phyloP scores from a whole-genome alignment of 2,888 invertebrate species.

The Luffia ferchaultella region DNA sequence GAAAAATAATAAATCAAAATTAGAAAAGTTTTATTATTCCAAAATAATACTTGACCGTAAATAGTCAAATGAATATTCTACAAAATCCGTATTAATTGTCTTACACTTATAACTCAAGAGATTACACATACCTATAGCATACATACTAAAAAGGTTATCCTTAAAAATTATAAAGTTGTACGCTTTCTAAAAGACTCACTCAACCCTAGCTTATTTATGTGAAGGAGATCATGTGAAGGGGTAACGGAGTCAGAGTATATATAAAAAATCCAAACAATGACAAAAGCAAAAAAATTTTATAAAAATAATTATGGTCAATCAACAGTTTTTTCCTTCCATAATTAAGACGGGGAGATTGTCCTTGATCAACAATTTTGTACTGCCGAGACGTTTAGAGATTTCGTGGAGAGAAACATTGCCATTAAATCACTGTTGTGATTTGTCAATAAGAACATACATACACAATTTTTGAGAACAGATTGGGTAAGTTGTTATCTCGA shows the following conservation, averaged over 20 bases:
- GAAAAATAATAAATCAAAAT: slow-evolving; percentile 31
- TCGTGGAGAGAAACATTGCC: too few relatives aligned
- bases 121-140: slow-evolving; percentile 50
- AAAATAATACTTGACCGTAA: slow-evolving; percentile 56
- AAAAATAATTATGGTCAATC: too few relatives aligned
- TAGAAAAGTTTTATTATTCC: slow-evolving; percentile 52
- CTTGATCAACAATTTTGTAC: too few relatives aligned
- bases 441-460: too few relatives aligned
- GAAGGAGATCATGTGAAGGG: neutral
- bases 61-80: slow-evolving; percentile 45
- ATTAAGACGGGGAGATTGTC: too few relatives aligned
- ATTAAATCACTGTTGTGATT: too few relatives aligned
- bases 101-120: slow-evolving; percentile 19
- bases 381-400: too few relatives aligned
- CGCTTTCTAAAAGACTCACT: neutral
- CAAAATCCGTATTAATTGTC: slow-evolving; percentile 38
- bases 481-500: slow-evolving; percentile 33
- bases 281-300: too few relatives aligned
- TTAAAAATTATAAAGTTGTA: slow-evolving; percentile 5
- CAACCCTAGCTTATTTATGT: neutral
- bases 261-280: too few relatives aligned
- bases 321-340: too few relatives aligned
- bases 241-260: too few relatives aligned
- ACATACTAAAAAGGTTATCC: slow-evolving; percentile 26
- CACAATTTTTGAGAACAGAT: too few relatives aligned